A percentile compares a stretch with the other conserved stretches of the same genome.
Conservation (phyloP, 2,113 vertebrate species). For the Salminus brasiliensis region DNA sequence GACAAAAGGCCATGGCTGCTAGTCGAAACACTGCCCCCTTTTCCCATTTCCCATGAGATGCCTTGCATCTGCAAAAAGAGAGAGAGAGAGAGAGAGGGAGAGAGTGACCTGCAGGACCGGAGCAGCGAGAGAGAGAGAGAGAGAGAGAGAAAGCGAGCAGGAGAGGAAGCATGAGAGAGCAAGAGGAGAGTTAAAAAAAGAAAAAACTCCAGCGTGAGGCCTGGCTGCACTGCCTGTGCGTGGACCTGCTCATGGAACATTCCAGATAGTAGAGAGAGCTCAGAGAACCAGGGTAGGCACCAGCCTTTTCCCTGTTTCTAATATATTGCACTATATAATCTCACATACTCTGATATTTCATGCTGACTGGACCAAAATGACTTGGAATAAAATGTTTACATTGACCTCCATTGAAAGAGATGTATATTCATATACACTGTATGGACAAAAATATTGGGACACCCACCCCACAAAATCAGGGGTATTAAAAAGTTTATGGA, state of each 20-base stretch:
- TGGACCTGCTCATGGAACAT: constrained; percentile 36
- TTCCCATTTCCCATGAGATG: constrained; percentile 56
- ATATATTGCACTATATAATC: background rate
- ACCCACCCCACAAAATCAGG: no score
- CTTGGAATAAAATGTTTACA: no score
- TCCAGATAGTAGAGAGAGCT: constrained; percentile 37
- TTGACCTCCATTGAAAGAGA: no score
- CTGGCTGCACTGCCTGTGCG: constrained; percentile 45
- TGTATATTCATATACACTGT: no score
- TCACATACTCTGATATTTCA: no score
- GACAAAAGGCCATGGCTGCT: constrained; percentile 79
- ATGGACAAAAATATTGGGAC: no score
- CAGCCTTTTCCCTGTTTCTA: constrained; percentile 49
- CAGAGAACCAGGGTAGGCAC: constrained; percentile 59
- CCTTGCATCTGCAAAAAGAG: constrained; percentile 59
- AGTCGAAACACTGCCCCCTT: constrained; percentile 74
- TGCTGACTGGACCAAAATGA: no score
- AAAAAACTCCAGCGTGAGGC: constrained; percentile 56
- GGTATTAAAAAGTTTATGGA: no score
- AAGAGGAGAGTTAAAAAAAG: constrained; percentile 48
- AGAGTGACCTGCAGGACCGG: constrained; percentile 63
- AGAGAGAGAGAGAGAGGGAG: constrained; percentile 59
- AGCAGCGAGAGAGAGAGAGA: constrained; percentile 52
- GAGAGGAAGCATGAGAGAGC: constrained; percentile 42
- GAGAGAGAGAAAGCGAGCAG: constrained; percentile 1